Conservation (phyloP, 2,113 vertebrate species). For the Taurulus bubalis region DNA sequence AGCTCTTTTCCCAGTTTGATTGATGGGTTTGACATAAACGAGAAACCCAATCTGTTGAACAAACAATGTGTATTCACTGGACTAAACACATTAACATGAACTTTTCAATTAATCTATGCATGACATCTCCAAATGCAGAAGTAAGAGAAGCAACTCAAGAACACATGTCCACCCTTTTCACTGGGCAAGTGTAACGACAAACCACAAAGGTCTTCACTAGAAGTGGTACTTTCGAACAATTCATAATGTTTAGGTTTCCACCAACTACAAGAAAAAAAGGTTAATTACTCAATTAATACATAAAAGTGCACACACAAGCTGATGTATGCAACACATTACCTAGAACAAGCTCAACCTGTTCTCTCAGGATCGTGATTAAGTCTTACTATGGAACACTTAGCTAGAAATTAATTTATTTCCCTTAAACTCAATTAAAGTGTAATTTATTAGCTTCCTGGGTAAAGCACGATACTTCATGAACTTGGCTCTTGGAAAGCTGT, state of each 20-base stretch:
- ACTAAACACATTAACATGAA: not conserved
- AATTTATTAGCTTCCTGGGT: not conserved
- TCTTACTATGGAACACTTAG: not conserved
- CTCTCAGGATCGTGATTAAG: not conserved
- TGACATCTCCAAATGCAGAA: not conserved
- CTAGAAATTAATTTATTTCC: not conserved
- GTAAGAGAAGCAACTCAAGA: not conserved
- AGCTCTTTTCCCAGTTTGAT: not conserved
- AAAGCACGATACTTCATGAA: not conserved
- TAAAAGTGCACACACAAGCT: not conserved
- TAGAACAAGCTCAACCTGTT: not conserved
- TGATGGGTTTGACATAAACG: not conserved
- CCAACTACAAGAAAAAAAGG: not conserved
- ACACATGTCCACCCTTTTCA: not conserved
- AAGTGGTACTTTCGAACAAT: not conserved
- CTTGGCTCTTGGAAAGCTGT: not conserved
- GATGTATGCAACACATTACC: not conserved
- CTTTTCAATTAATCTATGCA: not conserved
- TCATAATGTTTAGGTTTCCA: not conserved
- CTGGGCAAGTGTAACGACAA: not conserved
- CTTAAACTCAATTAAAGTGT: not conserved
- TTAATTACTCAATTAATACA: not conserved
- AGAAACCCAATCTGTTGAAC: not conserved
- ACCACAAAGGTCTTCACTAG: not conserved
- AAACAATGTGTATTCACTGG: not conserved